phyloP scores from a whole-genome alignment of 2,113 vertebrate genomes.

The Motacilla alba region DNA sequence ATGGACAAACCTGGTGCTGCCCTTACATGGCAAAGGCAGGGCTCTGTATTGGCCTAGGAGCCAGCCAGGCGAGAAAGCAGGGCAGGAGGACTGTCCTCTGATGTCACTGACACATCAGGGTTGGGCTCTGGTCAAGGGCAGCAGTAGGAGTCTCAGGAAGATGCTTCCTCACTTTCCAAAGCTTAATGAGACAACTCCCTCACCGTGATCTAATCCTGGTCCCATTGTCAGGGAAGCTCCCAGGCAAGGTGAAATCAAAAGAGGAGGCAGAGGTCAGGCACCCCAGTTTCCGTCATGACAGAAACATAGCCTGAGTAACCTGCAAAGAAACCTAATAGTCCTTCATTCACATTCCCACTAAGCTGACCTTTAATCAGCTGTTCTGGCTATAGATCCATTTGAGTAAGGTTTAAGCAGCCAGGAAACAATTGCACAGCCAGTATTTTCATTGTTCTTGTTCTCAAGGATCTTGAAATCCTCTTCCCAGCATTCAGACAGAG shows the following conservation, averaged over 20 bases:
- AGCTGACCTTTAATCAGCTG: neutral
- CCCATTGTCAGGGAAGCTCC: neutral
- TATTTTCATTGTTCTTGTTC: neutral
- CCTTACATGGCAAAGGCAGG: neutral
- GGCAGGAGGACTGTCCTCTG: neutral
- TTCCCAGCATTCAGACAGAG: neutral
- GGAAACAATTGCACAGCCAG: neutral
- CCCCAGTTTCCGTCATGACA: neutral
- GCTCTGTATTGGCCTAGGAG: neutral
- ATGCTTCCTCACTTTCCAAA: neutral
- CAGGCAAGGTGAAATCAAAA: neutral
- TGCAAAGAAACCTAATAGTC: neutral
- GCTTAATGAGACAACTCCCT: neutral
- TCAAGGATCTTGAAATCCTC: slow-evolving; percentile 1
- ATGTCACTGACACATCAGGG: neutral
- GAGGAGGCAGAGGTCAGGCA: neutral
- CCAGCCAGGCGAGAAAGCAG: accelerated
- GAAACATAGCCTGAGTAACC: neutral
- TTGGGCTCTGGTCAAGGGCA: neutral
- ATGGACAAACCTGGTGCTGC: neutral
- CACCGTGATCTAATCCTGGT: neutral
- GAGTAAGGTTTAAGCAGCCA: neutral
- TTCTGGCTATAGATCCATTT: neutral
- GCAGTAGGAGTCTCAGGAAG: neutral
- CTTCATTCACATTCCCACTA: neutral